phyloP scores from a whole-genome alignment of 2,797 vertebrate species.

The Merluccius polli region DNA sequence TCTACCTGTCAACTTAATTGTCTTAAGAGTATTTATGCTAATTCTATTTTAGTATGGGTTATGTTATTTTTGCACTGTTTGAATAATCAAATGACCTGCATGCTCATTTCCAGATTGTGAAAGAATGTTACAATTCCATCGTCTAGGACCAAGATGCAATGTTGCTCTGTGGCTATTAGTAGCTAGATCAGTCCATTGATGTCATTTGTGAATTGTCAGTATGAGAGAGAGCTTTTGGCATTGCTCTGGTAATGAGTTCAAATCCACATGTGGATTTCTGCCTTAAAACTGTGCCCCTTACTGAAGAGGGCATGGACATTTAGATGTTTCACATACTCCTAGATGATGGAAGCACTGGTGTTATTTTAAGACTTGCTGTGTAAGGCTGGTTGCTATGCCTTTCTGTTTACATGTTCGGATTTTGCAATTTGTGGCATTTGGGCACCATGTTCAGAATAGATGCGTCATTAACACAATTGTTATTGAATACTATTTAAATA shows the following conservation, averaged over 20 bases:
- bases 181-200: background rate
- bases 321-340: background rate
- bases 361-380: background rate
- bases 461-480: background rate
- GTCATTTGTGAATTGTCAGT: background rate
- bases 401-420: background rate
- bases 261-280: conserved; percentile 16
- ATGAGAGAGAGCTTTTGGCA: background rate
- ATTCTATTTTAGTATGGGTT: conserved; percentile 23
- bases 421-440: background rate
- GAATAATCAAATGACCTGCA: conserved; percentile 24
- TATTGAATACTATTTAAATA: background rate
- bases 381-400: background rate
- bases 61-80: conserved; percentile 25
- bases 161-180: background rate
- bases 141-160: background rate
- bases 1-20: conserved; percentile 32
- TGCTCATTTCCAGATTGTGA: background rate
- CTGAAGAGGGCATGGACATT: conserved; percentile 1
- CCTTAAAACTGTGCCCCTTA: conserved; percentile 20
- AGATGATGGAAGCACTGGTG: background rate
- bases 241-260: conserved; percentile 2
- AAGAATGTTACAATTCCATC: background rate
- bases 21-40: background rate
- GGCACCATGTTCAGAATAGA: background rate